Conservation (phyloP, 2,113 vertebrate species). For the Dasypus novemcinctus region DNA sequence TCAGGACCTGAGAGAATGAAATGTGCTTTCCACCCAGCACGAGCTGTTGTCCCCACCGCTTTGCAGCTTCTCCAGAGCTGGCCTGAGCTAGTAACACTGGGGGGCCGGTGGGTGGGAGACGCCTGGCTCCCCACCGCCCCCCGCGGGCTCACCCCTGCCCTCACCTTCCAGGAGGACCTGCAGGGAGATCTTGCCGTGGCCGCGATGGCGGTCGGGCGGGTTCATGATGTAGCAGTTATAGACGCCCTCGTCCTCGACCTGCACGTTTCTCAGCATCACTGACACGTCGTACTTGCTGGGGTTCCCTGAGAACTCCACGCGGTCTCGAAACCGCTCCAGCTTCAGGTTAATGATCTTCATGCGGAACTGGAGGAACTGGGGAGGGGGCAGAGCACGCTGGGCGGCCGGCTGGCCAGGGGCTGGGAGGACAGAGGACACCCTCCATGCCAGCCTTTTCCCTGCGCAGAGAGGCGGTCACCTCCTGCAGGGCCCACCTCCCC, state of each 20-base stretch:
- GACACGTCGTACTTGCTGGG: constrained; percentile 93
- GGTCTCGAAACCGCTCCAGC: constrained; percentile 88
- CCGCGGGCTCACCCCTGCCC: not conserved
- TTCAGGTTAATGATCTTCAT: constrained; percentile 88
- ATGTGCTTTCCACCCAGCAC: not conserved
- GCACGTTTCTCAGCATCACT: constrained; percentile 91
- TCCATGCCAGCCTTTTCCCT: not conserved
- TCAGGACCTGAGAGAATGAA: not conserved
- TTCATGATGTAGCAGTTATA: constrained; percentile 95
- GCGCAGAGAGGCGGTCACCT: accelerated
- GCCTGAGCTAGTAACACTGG: not conserved
- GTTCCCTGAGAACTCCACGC: constrained; percentile 93
- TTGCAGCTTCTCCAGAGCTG: not conserved
- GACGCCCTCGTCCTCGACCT: constrained; percentile 89
- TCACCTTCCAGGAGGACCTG: constrained; percentile 92
- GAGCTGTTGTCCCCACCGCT: not conserved
- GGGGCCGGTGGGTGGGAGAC: not conserved
- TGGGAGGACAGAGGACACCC: accelerated
- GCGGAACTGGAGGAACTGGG: constrained; percentile 93
- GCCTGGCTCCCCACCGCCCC: not conserved
- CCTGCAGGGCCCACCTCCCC: not conserved
- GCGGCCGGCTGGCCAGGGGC: accelerated
- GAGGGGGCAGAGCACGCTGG: not conserved
- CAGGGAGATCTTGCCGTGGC: constrained; percentile 88
- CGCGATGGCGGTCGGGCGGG: constrained; percentile 93